A percentile compares a stretch with the other conserved stretches of the same genome.
Conservation (phyloP, 23 tunicate genomes). For the Aplidium turbinatum region DNA sequence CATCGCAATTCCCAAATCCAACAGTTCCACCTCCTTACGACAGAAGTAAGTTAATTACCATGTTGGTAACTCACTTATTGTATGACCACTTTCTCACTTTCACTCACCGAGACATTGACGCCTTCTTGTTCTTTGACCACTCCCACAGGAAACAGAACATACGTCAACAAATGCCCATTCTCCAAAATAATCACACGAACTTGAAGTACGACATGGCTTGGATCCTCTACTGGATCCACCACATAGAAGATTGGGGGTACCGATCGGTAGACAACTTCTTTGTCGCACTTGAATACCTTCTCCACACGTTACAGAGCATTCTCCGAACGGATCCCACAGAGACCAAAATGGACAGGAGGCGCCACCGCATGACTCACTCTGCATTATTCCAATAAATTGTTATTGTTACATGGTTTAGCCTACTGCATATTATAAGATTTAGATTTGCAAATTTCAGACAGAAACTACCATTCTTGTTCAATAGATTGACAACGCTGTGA, state of each 20-base stretch:
- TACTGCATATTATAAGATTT: no score
- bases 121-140: slow-evolving; percentile 43
- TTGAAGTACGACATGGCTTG: not conserved
- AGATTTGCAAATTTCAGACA: no score
- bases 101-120: slow-evolving; percentile 59
- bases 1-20: slow-evolving; percentile 26
- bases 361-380: slow-evolving; percentile 14
- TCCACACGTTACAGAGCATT: slow-evolving; percentile 55
- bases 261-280: slow-evolving; percentile 32
- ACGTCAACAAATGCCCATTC: slow-evolving; percentile 41
- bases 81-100: no score
- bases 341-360: slow-evolving; percentile 62
- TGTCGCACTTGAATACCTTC: slow-evolving; percentile 27
- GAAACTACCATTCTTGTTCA: no score
- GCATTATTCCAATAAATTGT: not conserved
- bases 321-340: slow-evolving; percentile 43
- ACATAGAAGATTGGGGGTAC: slow-evolving; percentile 14
- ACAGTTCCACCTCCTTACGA: not conserved
- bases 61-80: no score
- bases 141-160: slow-evolving; percentile 76
- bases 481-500: no score
- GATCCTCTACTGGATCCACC: slow-evolving; percentile 24
- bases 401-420: no score
- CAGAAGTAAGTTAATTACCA: not conserved
- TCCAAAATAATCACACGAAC: slow-evolving; percentile 41